phyloP scores from a whole-genome alignment of 2,113 vertebrate genomes.

The Phyllostomus discolor region DNA sequence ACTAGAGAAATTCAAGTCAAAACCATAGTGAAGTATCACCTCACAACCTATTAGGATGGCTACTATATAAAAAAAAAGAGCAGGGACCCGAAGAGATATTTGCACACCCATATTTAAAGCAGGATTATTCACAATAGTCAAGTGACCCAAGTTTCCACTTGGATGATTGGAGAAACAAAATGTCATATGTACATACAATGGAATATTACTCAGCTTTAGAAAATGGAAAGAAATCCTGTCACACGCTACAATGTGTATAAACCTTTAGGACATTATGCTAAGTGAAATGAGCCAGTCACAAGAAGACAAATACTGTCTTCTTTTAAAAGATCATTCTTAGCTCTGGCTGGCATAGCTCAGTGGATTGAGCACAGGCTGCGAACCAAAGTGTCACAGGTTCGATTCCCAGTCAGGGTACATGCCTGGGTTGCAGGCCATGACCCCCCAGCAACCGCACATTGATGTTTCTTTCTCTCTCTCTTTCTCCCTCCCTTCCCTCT shows the following conservation, averaged over 20 bases:
- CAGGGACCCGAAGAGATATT: not conserved
- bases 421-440: no score
- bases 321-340: not conserved
- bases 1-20: not conserved
- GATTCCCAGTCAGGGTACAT: no score
- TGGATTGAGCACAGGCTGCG: no score
- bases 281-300: not conserved
- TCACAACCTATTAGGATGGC: not conserved
- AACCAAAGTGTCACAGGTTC: no score
- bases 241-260: not conserved
- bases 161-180: not conserved
- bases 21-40: not conserved
- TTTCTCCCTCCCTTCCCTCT: no score
- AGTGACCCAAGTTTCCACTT: not conserved
- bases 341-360: no score
- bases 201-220: not conserved
- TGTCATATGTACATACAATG: not conserved
- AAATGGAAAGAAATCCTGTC: not conserved
- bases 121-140: not conserved
- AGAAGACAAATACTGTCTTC: not conserved
- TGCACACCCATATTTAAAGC: not conserved
- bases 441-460: no score
- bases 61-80: not conserved
- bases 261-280: not conserved
- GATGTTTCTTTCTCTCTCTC: no score